phyloP scores from a whole-genome alignment of 2,888 invertebrate genomes.

The Leptogaster cylindrica region DNA sequence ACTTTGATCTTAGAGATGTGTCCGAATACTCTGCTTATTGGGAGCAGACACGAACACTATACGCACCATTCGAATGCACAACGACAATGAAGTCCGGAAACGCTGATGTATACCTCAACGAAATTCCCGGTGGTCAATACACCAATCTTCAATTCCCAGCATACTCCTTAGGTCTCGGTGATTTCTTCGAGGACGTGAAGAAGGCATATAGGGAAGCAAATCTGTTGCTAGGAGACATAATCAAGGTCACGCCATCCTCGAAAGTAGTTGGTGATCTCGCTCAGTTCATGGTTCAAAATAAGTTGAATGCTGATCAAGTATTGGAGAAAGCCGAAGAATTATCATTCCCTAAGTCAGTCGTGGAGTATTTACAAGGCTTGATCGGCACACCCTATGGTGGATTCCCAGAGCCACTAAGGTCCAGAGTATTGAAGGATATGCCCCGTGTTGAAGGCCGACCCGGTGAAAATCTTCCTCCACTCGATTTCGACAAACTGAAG shows the following conservation, averaged over 20 bases:
- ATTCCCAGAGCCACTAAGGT: conserved; percentile 95
- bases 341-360: conserved; percentile 96
- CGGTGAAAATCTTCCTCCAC: conserved; percentile 78
- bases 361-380: conserved; percentile 94
- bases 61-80: conserved; percentile 98
- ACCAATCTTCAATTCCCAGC: conserved; percentile 99
- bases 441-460: conserved; percentile 89
- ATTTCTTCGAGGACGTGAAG: conserved; percentile 97
- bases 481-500: conserved; percentile 85
- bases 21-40: conserved; percentile 97
- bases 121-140: conserved; percentile 99
- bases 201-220: conserved; percentile 95
- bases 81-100: conserved; percentile 99
- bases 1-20: conserved; percentile 76
- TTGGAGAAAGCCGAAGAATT: conserved; percentile 89
- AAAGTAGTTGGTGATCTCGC: conserved; percentile 99
- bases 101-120: conserved; percentile 97
- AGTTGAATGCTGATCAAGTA: conserved; percentile 83
- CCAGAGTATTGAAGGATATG: conserved; percentile 75
- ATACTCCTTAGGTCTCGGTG: conserved; percentile 93
- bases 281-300: conserved; percentile 99
- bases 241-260: conserved; percentile 98
- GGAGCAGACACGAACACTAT: conserved; percentile 96
- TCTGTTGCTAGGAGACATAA: conserved; percentile 91
- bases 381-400: conserved; percentile 96